A percentile compares a stretch with the other conserved stretches of the same genome.
Evolutionary conservation across 2,113 vertebrate species (phyloP).

Genomic region (Paradisaea rubra): DNA sequence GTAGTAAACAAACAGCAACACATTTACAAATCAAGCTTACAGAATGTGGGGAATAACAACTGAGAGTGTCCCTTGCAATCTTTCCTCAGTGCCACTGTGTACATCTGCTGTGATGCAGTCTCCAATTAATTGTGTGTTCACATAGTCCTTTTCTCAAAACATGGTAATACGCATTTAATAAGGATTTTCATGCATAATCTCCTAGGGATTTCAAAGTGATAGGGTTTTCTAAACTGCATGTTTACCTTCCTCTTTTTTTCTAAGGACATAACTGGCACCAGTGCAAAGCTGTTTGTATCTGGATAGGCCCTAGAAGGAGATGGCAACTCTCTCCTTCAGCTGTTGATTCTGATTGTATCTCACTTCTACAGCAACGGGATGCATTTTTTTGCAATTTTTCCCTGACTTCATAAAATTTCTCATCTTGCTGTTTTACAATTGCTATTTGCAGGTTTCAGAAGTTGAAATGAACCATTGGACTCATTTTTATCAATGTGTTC

Average conservation of each 20-base stretch:
- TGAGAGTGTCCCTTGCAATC: not conserved
- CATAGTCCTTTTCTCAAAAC: not conserved
- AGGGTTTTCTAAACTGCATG: not conserved
- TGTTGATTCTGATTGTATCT: not conserved
- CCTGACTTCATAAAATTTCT: not conserved
- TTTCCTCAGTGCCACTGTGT: not conserved
- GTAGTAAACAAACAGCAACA: not conserved
- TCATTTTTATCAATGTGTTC: not conserved
- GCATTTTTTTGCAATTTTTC: not conserved
- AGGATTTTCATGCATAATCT: not conserved
- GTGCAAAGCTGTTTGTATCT: not conserved
- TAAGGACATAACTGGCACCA: not conserved
- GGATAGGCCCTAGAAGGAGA: not conserved
- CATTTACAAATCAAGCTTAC: not conserved
- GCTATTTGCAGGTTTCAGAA: not conserved
- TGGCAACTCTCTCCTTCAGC: not conserved
- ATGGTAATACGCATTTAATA: not conserved
- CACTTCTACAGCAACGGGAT: not conserved
- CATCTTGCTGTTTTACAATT: not conserved
- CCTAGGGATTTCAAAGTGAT: not conserved
- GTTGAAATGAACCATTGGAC: not conserved
- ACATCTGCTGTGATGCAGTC: not conserved
- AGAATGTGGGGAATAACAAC: not conserved
- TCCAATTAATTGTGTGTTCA: not conserved
- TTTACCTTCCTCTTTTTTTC: not conserved